Evolutionary conservation across 2,797 vertebrate genomes (phyloP), one percentile per base, ranked within the genome.

Genomic region (Ataeniobius toweri): DNA sequence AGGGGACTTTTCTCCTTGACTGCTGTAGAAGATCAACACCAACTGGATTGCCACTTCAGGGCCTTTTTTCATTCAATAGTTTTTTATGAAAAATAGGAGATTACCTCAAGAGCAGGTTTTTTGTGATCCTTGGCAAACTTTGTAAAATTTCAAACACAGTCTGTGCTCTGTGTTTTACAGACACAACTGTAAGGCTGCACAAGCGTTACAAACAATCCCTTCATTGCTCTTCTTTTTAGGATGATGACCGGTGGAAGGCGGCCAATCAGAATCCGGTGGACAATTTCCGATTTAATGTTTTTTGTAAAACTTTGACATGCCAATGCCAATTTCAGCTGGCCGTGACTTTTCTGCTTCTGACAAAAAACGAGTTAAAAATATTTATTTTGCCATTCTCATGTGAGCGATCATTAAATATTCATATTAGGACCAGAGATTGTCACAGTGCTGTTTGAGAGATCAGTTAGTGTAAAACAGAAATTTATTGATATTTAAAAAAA

Each of bases 1-100:
- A 70, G 4, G n/a, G 58, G 51, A 55, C 71, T 44, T 78, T 83
- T 85, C 55, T 48, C 31, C 65, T 51, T 24, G 2, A 65, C 1
- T 28, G 73, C 51, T 78, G 39, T 39, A 69, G 51, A 61, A 28
- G 39, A 59, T 77, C 73, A 53, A 50, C 36, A 46, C 26, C 9
- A 53, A n/a, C 75, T 31, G 13, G 44, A 61, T 8, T 24, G 48
- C 71, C 48, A 24, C 12, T 46, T 22, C 36, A 10, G 18, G 56
- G 6, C 16, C 28, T 28, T 36, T 6, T 31, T 7, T 78, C 44
- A 39, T 3, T 39, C 22, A 3, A 36, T 48, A n/a, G 39, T 44
- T 69, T 46, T 59, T 36, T 61, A 63, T 63, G 1, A 16, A 26
- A 61, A 61, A 61, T 14, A 65, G 8, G 14, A 63, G 61, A 67